A percentile compares a stretch with the other conserved stretches of the same genome.
phyloP scores from a whole-genome alignment of 2,113 vertebrate species.

The Lycaon pictus region DNA sequence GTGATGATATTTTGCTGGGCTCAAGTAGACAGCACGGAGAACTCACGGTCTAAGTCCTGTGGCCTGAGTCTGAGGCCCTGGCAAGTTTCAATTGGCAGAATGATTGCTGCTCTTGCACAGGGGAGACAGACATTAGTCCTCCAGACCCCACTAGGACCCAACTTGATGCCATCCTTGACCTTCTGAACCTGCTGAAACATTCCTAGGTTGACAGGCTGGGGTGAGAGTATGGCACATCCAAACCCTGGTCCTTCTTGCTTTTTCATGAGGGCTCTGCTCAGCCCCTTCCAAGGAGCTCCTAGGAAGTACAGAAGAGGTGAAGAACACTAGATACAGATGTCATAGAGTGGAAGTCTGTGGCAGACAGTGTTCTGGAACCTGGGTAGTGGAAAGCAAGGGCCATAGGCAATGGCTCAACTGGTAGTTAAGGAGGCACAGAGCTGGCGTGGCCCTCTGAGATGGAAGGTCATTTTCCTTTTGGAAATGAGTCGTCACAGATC shows the following conservation, averaged over 20 bases:
- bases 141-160: background rate
- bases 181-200: background rate
- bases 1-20: background rate
- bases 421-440: background rate
- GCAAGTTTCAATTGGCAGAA: background rate
- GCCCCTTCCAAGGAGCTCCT: background rate
- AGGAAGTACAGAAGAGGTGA: background rate
- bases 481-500: background rate
- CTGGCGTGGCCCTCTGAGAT: background rate
- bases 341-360: background rate
- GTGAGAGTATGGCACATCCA: background rate
- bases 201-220: background rate
- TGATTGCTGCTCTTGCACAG: background rate
- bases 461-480: conserved; percentile 36
- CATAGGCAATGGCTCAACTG: background rate
- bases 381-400: too few species aligned
- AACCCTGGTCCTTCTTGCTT: background rate
- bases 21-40: background rate
- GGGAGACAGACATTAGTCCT: background rate
- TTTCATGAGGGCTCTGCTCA: background rate
- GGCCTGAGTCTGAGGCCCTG: background rate
- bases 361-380: background rate
- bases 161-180: background rate
- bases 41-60: background rate
- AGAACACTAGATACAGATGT: background rate